A percentile compares a stretch with the other conserved stretches of the same genome.
Conservation (phyloP, 2,797 vertebrate genomes). For the Alca torda region DNA sequence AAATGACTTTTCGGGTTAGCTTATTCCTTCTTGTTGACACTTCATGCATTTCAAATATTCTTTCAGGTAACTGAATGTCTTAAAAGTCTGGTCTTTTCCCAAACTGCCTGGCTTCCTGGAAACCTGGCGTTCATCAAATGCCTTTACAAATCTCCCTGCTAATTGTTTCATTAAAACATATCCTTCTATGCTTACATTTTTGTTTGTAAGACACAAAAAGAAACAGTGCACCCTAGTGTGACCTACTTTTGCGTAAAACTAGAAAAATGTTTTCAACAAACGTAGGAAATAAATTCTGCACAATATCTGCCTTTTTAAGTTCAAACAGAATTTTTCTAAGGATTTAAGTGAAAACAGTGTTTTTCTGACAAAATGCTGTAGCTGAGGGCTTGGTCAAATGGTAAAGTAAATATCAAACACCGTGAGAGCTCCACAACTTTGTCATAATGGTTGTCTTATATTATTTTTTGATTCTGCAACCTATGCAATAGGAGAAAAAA, state of each 20-base stretch:
- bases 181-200: neutral
- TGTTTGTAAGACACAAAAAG: neutral
- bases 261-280: neutral
- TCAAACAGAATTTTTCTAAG: neutral
- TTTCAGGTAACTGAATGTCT: neutral
- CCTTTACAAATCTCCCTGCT: neutral
- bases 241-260: neutral
- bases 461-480: neutral
- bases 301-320: neutral
- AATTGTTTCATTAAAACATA: neutral
- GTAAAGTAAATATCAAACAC: neutral
- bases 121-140: neutral
- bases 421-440: neutral
- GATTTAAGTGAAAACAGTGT: neutral
- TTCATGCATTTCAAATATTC: neutral
- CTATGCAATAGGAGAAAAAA: neutral
- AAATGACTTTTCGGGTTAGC: neutral
- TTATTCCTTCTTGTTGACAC: neutral
- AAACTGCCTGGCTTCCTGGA: neutral
- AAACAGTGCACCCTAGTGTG: neutral
- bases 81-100: neutral
- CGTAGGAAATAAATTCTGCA: neutral
- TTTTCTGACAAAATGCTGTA: neutral
- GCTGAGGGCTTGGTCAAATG: neutral
- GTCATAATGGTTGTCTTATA: neutral